Percentiles rank a stretch among this genome's conserved stretches.
Evolutionary conservation across 2,113 vertebrate genomes (phyloP).

Genomic region (Aviceda subcristata): DNA sequence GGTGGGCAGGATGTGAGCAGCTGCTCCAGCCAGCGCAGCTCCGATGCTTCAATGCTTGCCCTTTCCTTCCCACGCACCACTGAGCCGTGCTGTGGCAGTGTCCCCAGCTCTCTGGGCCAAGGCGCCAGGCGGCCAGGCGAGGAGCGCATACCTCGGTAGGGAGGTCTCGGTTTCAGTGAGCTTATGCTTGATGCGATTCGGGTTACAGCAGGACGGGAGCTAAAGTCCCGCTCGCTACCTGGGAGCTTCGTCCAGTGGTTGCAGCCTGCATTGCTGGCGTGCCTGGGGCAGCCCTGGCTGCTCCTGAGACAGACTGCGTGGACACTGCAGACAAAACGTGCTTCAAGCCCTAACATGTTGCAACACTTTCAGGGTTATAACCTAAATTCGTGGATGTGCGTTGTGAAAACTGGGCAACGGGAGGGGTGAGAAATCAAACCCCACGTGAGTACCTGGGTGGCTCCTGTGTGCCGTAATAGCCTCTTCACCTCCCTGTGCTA

Average conservation of each 20-base stretch:
- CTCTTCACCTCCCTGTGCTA: not conserved
- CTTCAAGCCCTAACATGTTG: not conserved
- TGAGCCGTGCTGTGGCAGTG: no score
- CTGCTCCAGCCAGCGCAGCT: fast-evolving
- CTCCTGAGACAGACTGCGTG: fast-evolving
- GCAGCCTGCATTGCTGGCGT: not conserved
- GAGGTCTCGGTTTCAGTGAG: not conserved
- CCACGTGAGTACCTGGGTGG: not conserved
- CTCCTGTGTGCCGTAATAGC: not conserved
- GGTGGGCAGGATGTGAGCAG: not conserved
- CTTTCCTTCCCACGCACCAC: not conserved
- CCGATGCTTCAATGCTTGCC: fast-evolving
- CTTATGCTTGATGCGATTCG: not conserved
- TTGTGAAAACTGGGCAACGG: not conserved
- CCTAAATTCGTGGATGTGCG: not conserved
- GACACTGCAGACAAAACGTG: not conserved
- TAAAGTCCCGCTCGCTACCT: not conserved
- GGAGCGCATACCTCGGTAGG: not conserved
- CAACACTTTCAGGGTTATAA: not conserved
- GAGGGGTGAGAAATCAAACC: not conserved
- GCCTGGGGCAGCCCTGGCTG: not conserved
- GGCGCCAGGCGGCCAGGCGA: fast-evolving
- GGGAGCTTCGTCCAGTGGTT: not conserved
- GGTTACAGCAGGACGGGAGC: not conserved
- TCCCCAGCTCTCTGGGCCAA: not conserved